Evolutionary conservation across 2,888 invertebrate genomes (phyloP).

Genomic region (Epiblema foenella): DNA sequence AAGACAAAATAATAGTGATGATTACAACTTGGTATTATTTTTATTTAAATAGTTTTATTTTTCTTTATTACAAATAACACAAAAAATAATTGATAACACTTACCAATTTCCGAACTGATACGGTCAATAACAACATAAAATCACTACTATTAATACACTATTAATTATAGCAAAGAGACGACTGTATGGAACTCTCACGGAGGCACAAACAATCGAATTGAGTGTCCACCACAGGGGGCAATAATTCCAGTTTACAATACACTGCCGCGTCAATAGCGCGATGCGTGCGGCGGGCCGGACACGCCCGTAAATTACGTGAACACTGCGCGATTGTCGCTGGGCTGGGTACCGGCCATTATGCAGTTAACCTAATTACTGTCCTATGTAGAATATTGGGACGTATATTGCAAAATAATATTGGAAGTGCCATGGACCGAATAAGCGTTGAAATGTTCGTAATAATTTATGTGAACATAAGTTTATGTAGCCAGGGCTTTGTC

Average conservation of each 20-base stretch:
- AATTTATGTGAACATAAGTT: no score
- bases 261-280: constrained; percentile 53
- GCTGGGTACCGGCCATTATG: constrained; percentile 17
- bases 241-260: constrained; percentile 53
- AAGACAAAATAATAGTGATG: no score
- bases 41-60: no score
- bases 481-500: no score
- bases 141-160: no score
- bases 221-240: constrained; percentile 44
- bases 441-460: background rate
- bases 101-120: no score
- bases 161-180: constrained; percentile 12
- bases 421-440: background rate
- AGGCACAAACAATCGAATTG: constrained; percentile 19
- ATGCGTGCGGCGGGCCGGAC: constrained; percentile 55
- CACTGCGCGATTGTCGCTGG: constrained; percentile 46
- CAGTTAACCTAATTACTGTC: constrained; percentile 33
- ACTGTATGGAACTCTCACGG: background rate
- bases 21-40: no score
- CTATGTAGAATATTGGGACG: constrained; percentile 18
- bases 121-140: no score
- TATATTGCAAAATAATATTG: constrained; percentile 12
- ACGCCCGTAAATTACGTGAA: constrained; percentile 55
- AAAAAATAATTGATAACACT: no score
- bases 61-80: no score